Percentiles rank a stretch among this genome's conserved stretches.
These are phyloP conservation scores for Cyrtonyx montezumae DNA, from an alignment of 2,113 vertebrate genomes.

Conservation along the genomic window DNA sequence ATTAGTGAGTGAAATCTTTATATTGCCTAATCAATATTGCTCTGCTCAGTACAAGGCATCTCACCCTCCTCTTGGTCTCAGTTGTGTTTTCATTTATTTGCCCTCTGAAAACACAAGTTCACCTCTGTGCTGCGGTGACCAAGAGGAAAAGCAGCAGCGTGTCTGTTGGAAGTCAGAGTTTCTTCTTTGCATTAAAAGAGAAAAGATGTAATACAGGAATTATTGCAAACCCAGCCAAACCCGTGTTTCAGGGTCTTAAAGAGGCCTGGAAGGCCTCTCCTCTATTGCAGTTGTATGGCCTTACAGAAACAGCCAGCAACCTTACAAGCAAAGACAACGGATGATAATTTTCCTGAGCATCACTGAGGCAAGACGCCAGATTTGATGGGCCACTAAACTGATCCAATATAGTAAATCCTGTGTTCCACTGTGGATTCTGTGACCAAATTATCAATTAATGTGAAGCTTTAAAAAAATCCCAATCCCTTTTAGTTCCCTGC, in stretches of 20 bases:
- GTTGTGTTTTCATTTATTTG: not conserved
- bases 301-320: not conserved
- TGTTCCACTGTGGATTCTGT: constrained; percentile 61
- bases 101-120: not conserved
- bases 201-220: not conserved
- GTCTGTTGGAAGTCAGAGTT: not conserved
- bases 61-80: not conserved
- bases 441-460: constrained; percentile 72
- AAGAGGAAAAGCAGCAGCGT: not conserved
- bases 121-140: not conserved
- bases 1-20: constrained; percentile 52
- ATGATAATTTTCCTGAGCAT: constrained; percentile 46
- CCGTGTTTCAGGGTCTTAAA: not conserved
- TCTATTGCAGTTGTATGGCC: not conserved
- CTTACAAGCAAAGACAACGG: not conserved
- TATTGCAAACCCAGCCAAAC: not conserved
- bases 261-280: not conserved
- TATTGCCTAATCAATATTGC: constrained; percentile 26
- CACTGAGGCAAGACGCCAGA: constrained; percentile 36
- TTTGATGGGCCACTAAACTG: constrained; percentile 60
- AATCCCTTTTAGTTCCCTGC: constrained; percentile 62
- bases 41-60: constrained; percentile 16
- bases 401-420: constrained; percentile 64
- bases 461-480: constrained; percentile 63
- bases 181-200: not conserved